Base-by-base conservation (phyloP, 2,888 invertebrate species). In the Drosophila melanosoma region DNA sequence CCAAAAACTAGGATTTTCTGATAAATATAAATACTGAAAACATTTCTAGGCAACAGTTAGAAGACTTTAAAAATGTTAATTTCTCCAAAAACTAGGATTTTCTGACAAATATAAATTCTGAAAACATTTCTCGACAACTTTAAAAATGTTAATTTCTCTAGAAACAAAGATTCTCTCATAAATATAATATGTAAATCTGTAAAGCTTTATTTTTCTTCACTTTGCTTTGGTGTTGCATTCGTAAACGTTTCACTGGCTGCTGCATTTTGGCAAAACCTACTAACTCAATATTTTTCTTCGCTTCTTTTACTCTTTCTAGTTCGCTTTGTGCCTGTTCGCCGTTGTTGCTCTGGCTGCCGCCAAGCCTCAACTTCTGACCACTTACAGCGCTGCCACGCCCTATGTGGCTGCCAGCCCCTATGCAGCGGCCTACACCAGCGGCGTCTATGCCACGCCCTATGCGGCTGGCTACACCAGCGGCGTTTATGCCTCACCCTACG, bases 401-500 rank as follows among this genome's bases (percentile, higher is more conserved):
- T 76, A 87, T 53, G 83, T 89, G 17, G 85, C 76, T 12, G 88
- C 90, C 66, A 74, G 91, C 52, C 90, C 92, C 23, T 92, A 91
- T 49, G 79, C 80, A 5, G 65, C 81, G 20, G 83, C 87, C 79
- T 70, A 88, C 85, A 72, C 91, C 57, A 72, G 83, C 74, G 84
- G 84, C 49, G 77, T 85, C 3, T 85, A 92, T 52, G 91, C 92
- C 33, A 76, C 89, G 2, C 89, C 90, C 61, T 92, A 92, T 29
- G 76, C 91, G 3, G 83, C 87, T 0, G 81, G 82, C 75, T 70
- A 88, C 69, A 72, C 91, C 60, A 74, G 81, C 69, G 84, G 84
- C 23, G 77, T 89, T 0, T 85, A 92, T 65, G 92, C 91, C 38
- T 77, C 89, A 29, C 89, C 90, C 42, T 92, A 92, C 53, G 89